phyloP scores from a whole-genome alignment of 2,888 invertebrate species.

The Hypomecis punctinalis region DNA sequence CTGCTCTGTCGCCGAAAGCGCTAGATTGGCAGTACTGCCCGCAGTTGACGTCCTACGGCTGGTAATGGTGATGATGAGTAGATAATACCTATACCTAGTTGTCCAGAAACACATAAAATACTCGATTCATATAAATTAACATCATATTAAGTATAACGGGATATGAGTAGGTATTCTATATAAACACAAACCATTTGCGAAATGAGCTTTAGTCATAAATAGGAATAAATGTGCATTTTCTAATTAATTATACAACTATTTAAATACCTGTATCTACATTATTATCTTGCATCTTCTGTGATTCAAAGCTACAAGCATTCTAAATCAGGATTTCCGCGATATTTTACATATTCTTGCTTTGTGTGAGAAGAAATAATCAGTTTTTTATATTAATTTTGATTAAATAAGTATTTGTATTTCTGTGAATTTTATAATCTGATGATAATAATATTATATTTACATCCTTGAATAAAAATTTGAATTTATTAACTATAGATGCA shows the following conservation, averaged over 20 bases:
- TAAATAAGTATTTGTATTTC: background rate
- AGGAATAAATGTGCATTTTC: too few species aligned
- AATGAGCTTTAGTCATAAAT: too few species aligned
- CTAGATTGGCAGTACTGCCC: too few species aligned
- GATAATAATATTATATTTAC: background rate
- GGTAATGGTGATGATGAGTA: too few species aligned
- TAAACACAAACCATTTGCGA: too few species aligned
- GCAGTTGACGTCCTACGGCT: too few species aligned
- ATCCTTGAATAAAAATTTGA: background rate
- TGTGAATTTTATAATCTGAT: background rate
- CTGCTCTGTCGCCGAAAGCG: too few species aligned
- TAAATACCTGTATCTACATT: background rate
- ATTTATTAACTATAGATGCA: background rate
- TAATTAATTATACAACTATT: background rate
- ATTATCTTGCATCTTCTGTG: slow-evolving; percentile 4
- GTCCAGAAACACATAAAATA: too few species aligned
- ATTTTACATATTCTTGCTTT: background rate
- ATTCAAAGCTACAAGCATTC: slow-evolving; percentile 12
- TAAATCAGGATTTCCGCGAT: slow-evolving; percentile 17
- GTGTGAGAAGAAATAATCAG: background rate
- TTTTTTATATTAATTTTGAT: background rate
- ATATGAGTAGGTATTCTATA: too few species aligned
- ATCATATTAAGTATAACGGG: too few species aligned
- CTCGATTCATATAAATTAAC: too few species aligned
- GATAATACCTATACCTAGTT: too few species aligned